Evolutionary conservation across 2,797 vertebrate species (phyloP).

Genomic region (Pantherophis vulpinus): DNA sequence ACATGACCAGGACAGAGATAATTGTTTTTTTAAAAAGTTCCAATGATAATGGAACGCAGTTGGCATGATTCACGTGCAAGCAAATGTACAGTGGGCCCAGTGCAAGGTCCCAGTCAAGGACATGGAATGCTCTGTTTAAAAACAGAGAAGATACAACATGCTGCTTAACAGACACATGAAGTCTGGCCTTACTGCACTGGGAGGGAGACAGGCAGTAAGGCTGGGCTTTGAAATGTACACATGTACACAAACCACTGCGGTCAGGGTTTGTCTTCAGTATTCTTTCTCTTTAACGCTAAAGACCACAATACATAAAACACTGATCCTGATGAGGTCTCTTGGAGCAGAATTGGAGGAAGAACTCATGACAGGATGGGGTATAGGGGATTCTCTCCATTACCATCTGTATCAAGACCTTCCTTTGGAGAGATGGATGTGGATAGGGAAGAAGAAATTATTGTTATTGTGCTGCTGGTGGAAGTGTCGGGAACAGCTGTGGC

Average conservation of each 20-base stretch:
- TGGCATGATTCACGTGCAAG: conserved; percentile 61
- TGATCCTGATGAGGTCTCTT: conserved; percentile 62
- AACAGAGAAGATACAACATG: conserved; percentile 43
- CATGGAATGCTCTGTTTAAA: conserved; percentile 26
- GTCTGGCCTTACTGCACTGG: conserved; percentile 80
- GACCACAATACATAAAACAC: conserved; percentile 86
- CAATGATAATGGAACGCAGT: conserved; percentile 58
- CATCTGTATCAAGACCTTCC: conserved; percentile 18
- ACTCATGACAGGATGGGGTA: conserved; percentile 64
- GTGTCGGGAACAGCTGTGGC: conserved; percentile 69
- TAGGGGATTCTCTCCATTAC: not conserved
- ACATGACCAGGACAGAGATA: conserved; percentile 30
- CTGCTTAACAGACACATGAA: conserved; percentile 63
- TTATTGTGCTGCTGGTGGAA: conserved; percentile 92
- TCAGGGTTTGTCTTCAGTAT: conserved; percentile 72
- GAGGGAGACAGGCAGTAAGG: conserved; percentile 75
- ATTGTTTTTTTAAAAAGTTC: conserved; percentile 43
- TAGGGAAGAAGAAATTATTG: conserved; percentile 70
- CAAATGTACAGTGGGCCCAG: conserved; percentile 62
- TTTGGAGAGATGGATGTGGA: conserved; percentile 37
- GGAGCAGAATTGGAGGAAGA: conserved; percentile 72
- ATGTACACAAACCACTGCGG: conserved; percentile 25
- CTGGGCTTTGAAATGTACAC: conserved; percentile 34
- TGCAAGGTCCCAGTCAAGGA: conserved; percentile 50
- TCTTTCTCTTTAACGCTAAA: conserved; percentile 67